Conservation (phyloP, 1,140 invertebrate species). For the Zeugodacus cucurbitae region DNA sequence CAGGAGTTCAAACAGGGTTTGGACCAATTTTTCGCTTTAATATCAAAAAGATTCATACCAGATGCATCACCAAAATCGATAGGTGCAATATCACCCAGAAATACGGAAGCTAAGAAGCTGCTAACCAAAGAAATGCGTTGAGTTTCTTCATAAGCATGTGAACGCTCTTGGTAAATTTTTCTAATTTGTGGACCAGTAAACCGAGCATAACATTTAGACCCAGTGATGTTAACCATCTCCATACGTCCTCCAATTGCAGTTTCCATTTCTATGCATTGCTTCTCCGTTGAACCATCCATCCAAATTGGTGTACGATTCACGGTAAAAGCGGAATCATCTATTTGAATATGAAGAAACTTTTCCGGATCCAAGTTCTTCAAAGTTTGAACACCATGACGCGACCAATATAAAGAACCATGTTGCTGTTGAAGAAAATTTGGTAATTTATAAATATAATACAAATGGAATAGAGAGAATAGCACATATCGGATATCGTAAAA, state of each 20-base stretch:
- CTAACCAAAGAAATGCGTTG: slow-evolving; percentile 93
- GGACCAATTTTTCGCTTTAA: slow-evolving; percentile 83
- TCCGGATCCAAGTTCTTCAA: slow-evolving; percentile 76
- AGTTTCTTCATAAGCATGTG: slow-evolving; percentile 82
- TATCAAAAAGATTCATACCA: slow-evolving; percentile 96
- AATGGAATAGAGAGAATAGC: neutral
- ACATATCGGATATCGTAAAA: too few relatives aligned
- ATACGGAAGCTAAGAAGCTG: slow-evolving; percentile 89
- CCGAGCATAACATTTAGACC: slow-evolving; percentile 91
- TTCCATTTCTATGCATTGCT: slow-evolving; percentile 84
- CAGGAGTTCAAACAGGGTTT: slow-evolving; percentile 78
- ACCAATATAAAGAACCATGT: slow-evolving; percentile 97
- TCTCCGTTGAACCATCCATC: slow-evolving; percentile 94
- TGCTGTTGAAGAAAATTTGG: slow-evolving; percentile 73
- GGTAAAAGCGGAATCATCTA: slow-evolving; percentile 79
- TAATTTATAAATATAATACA: neutral
- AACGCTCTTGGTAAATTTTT: slow-evolving; percentile 82
- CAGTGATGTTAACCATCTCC: slow-evolving; percentile 87
- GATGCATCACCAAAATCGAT: slow-evolving; percentile 94
- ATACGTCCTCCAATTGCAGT: slow-evolving; percentile 82
- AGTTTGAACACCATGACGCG: slow-evolving; percentile 75
- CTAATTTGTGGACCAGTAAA: slow-evolving; percentile 95
- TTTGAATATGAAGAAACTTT: slow-evolving; percentile 85
- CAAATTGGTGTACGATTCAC: slow-evolving; percentile 89
- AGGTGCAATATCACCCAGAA: slow-evolving; percentile 89